Evolutionary conservation across 2,113 vertebrate genomes (phyloP).

Genomic region (Todiramphus saurophagus): DNA sequence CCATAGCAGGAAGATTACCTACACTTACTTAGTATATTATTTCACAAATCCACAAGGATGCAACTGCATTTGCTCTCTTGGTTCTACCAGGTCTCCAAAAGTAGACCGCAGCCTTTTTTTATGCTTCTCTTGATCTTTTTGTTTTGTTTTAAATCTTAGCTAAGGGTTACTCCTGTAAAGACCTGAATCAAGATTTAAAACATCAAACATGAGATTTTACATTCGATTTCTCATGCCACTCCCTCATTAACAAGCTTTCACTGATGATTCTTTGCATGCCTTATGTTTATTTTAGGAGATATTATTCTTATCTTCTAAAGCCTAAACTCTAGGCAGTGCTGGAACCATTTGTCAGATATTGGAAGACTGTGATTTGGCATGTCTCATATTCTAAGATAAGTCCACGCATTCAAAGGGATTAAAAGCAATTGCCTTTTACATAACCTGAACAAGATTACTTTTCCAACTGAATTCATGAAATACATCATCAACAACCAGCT

Average conservation of each 20-base stretch:
- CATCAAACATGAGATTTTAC: background rate
- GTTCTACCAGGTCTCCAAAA: background rate
- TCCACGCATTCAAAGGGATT: background rate
- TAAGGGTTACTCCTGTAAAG: background rate
- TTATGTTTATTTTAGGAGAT: constrained; percentile 25
- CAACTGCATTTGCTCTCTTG: background rate
- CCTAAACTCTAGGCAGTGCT: background rate
- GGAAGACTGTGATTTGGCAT: background rate
- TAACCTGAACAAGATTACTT: background rate
- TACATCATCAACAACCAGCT: background rate
- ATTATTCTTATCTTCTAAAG: constrained; percentile 30
- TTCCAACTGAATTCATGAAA: background rate
- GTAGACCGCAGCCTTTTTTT: background rate
- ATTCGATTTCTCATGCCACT: constrained; percentile 1
- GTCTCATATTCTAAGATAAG: background rate
- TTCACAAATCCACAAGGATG: background rate
- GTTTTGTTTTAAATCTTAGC: background rate
- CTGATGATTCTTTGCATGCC: background rate
- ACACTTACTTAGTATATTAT: background rate
- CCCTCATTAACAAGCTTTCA: background rate
- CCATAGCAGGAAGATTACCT: background rate
- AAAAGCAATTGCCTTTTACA: constrained; percentile 4
- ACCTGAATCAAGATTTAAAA: background rate
- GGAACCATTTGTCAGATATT: constrained; percentile 6
- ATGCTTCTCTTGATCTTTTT: background rate